Percentiles rank a stretch among this genome's conserved stretches.
These are phyloP conservation scores for Hyles lineata DNA, from an alignment of 2,888 invertebrate species.

Conservation along the genomic window DNA sequence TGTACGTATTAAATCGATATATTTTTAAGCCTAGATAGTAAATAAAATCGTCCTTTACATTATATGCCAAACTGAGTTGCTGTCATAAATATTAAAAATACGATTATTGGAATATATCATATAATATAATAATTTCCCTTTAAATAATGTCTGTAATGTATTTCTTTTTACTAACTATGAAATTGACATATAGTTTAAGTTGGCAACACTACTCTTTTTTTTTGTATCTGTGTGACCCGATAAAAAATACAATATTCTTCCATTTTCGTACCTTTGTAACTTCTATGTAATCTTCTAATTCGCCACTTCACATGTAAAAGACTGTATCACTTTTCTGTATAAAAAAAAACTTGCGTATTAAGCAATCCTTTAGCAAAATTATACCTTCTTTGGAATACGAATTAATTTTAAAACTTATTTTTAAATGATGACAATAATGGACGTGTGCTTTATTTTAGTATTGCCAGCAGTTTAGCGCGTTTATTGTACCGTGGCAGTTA, in stretches of 20 bases:
- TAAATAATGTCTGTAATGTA: background rate
- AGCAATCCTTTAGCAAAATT: background rate
- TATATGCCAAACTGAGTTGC: constrained; percentile 1
- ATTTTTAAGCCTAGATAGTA: constrained; percentile 3
- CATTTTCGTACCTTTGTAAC: background rate
- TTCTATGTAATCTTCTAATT: background rate
- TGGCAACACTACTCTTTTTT: background rate
- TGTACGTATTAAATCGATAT: constrained; percentile 8
- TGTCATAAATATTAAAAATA: background rate
- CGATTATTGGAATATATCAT: background rate
- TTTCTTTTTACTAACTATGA: background rate
- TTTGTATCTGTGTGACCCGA: background rate
- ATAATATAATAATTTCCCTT: background rate
- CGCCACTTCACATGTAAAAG: background rate
- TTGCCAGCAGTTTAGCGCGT: constrained; percentile 24
- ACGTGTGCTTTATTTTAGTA: constrained; percentile 26
- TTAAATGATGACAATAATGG: constrained; percentile 25
- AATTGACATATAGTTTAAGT: background rate
- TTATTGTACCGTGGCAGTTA: constrained; percentile 21
- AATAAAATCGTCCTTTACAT: background rate
- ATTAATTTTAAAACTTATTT: constrained; percentile 22
- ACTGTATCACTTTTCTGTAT: constrained; percentile 23
- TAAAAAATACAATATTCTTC: background rate
- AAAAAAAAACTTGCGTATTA: background rate
- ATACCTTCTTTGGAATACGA: background rate